Conservation (phyloP, 2,888 invertebrate species). For the Dascillus cervinus region DNA sequence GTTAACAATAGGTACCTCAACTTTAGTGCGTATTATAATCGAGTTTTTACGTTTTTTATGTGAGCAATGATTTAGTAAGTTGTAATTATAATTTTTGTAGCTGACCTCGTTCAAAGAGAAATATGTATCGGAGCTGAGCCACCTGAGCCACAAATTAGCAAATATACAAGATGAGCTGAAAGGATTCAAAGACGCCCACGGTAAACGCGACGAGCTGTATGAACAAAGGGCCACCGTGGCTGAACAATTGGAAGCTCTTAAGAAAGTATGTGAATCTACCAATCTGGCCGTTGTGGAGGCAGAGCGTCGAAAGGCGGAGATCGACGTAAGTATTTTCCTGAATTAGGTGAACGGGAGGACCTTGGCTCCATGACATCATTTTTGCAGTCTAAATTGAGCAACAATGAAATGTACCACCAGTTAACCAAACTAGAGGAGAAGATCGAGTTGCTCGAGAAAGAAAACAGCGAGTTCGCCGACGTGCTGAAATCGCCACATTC, state of each 20-base stretch:
- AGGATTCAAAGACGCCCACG: constrained; percentile 15
- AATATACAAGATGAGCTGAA: constrained; percentile 13
- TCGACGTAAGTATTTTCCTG: constrained; percentile 15
- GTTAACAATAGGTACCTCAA: too few relatives aligned
- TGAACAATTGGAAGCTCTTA: constrained; percentile 13
- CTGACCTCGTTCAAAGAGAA: constrained; percentile 8
- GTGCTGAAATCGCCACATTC: too few relatives aligned
- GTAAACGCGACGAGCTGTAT: constrained; percentile 14
- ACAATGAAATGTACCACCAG: background rate
- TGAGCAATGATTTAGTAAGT: too few relatives aligned
- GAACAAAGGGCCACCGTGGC: constrained; percentile 11
- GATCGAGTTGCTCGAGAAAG: background rate
- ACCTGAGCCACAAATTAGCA: constrained; percentile 13
- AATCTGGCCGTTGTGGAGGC: constrained; percentile 19
- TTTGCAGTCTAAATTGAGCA: background rate
- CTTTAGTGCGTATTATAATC: too few relatives aligned
- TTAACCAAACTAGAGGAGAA: background rate
- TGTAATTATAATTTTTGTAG: too few relatives aligned
- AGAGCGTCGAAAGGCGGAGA: constrained; percentile 16
- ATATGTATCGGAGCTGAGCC: constrained; percentile 14
- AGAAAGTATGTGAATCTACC: constrained; percentile 18
- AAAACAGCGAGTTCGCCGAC: background rate
- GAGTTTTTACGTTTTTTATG: too few relatives aligned
- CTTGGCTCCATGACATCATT: background rate
- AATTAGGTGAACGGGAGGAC: background rate